Conservation (phyloP, 2,888 invertebrate genomes). For the Biston betularia region DNA sequence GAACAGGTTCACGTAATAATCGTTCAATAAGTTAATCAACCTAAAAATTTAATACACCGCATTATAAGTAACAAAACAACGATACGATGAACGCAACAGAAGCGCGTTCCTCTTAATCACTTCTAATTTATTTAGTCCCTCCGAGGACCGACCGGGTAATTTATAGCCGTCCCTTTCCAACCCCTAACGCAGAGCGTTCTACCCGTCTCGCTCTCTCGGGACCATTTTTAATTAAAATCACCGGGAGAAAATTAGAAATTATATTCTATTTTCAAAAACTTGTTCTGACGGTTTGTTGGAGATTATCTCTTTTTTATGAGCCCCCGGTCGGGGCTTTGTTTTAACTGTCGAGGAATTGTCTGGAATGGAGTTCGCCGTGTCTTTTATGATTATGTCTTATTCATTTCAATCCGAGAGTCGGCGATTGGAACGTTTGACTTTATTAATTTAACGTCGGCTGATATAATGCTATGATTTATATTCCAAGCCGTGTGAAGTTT, state of each 20-base stretch:
- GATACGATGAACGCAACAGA: slow-evolving; percentile 75
- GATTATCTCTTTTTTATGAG: slow-evolving; percentile 86
- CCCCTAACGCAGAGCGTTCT: slow-evolving; percentile 61
- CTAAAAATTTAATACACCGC: slow-evolving; percentile 53
- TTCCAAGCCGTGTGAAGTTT: slow-evolving; percentile 44
- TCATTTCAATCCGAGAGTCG: slow-evolving; percentile 70
- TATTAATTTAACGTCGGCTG: slow-evolving; percentile 48
- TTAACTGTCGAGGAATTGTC: slow-evolving; percentile 80
- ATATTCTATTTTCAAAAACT: slow-evolving; percentile 87
- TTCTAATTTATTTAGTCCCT: slow-evolving; percentile 85
- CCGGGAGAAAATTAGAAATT: slow-evolving; percentile 86
- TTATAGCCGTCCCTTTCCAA: slow-evolving; percentile 79
- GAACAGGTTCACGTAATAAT: slow-evolving; percentile 4
- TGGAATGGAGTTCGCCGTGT: slow-evolving; percentile 71
- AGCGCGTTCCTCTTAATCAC: slow-evolving; percentile 85
- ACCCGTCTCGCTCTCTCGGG: slow-evolving; percentile 77
- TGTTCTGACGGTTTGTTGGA: slow-evolving; percentile 84
- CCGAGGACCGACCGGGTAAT: slow-evolving; percentile 77
- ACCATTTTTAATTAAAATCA: slow-evolving; percentile 86
- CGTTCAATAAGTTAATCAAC: slow-evolving; percentile 43
- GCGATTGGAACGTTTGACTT: slow-evolving; percentile 70
- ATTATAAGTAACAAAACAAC: slow-evolving; percentile 71
- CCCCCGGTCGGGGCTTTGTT: slow-evolving; percentile 81
- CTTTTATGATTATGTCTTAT: slow-evolving; percentile 78
- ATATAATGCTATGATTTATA: slow-evolving; percentile 46